Evolutionary conservation across 1,140 invertebrate species (phyloP).

Genomic region (Macrobrachium nipponense): DNA sequence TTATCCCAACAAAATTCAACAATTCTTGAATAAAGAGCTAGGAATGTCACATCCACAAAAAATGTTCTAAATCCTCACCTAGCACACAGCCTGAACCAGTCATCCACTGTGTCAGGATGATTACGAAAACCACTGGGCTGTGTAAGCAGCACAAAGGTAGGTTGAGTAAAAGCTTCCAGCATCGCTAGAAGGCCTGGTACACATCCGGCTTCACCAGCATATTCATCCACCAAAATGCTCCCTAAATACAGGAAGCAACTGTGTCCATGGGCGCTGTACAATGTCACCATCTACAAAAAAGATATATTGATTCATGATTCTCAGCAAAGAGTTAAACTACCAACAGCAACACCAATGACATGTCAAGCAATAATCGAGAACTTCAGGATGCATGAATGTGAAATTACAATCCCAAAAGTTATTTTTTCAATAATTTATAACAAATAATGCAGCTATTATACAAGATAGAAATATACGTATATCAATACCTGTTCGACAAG

Average conservation of each 20-base stretch:
- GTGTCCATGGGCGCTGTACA: constrained; percentile 88
- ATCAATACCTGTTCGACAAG: constrained; percentile 81
- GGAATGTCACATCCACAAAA: background rate
- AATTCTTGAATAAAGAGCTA: background rate
- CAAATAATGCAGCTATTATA: background rate
- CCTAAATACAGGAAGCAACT: constrained; percentile 95
- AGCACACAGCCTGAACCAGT: constrained; percentile 90
- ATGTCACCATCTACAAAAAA: constrained; percentile 78
- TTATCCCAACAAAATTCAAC: background rate
- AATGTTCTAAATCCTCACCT: constrained; percentile 68
- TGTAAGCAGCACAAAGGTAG: constrained; percentile 86
- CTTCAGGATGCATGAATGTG: background rate
- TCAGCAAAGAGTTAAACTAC: background rate
- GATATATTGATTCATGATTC: background rate
- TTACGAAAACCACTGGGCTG: constrained; percentile 80
- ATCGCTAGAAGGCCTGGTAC: constrained; percentile 83
- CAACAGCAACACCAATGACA: background rate
- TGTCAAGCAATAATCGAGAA: background rate
- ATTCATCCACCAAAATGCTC: constrained; percentile 96
- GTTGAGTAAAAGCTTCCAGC: constrained; percentile 86
- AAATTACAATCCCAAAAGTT: no score
- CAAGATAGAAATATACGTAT: background rate
- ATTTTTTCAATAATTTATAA: background rate
- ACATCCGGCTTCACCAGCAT: constrained; percentile 79
- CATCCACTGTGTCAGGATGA: constrained; percentile 97